These are phyloP conservation scores for Myrmophylax atrothorax DNA, from an alignment of 2,113 vertebrate genomes.

Conservation along the genomic window DNA sequence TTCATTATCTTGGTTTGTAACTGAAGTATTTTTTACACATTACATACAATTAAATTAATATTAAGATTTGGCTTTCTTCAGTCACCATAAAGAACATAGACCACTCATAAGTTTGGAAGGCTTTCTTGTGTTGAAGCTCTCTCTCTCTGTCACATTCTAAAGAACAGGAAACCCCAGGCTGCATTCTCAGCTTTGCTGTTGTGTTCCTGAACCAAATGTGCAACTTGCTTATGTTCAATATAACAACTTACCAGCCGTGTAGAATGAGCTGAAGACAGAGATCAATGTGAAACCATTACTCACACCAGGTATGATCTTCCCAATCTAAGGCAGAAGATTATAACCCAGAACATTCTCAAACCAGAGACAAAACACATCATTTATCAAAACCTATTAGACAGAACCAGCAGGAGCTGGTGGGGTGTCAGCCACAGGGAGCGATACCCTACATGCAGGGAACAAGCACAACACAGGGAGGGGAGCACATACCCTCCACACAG, in stretches of 20 bases:
- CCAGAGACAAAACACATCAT: background rate
- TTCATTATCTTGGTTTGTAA: background rate
- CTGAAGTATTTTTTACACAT: background rate
- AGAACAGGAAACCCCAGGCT: background rate
- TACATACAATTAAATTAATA: background rate
- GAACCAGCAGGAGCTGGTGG: background rate
- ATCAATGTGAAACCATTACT: background rate
- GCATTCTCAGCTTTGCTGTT: background rate
- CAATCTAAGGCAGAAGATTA: background rate
- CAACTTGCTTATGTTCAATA: background rate
- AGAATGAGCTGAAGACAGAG: background rate
- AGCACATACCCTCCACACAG: background rate
- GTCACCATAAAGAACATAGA: background rate
- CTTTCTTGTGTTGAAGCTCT: background rate
- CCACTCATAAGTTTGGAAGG: background rate
- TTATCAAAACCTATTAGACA: background rate
- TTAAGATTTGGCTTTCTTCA: background rate
- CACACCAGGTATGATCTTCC: background rate
- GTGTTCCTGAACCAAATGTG: background rate
- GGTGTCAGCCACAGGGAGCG: background rate
- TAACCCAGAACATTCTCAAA: background rate
- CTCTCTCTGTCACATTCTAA: background rate
- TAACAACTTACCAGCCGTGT: background rate
- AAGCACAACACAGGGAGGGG: fast-evolving
- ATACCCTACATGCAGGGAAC: background rate